A percentile compares a stretch with the other conserved stretches of the same genome.
Conservation (phyloP, 2,113 vertebrate species). For the Pelodiscus sinensis region DNA sequence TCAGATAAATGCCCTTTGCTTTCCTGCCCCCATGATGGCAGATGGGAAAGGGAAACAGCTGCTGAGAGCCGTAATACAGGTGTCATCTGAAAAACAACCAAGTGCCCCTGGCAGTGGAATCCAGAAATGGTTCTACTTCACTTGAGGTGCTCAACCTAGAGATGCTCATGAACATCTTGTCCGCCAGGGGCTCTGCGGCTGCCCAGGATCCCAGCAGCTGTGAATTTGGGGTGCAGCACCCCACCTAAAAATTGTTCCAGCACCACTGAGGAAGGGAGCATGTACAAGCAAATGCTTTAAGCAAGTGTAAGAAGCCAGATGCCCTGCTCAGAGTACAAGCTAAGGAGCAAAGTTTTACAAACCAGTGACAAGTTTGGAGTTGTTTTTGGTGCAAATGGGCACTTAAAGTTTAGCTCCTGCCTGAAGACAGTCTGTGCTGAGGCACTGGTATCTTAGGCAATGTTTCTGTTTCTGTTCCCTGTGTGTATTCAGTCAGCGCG, state of each 20-base stretch:
- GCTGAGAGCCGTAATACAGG: neutral
- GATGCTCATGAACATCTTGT: neutral
- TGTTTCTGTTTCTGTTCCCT: neutral
- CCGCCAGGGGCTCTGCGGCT: no score
- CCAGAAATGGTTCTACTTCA: neutral
- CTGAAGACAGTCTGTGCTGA: neutral
- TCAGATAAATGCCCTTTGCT: neutral
- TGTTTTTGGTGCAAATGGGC: neutral
- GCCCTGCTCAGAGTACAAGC: neutral
- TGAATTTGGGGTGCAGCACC: no score
- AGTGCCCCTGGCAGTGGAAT: neutral
- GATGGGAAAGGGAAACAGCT: neutral
- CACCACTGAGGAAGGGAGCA: neutral
- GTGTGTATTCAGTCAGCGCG: neutral
- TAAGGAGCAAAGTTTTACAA: neutral
- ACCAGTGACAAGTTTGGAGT: neutral
- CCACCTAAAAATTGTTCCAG: no score
- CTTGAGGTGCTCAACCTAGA: neutral
- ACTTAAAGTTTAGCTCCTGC: neutral
- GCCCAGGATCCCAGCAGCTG: no score
- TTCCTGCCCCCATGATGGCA: neutral
- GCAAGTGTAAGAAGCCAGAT: neutral
- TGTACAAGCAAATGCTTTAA: neutral
- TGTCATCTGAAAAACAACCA: neutral
- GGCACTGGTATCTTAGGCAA: neutral